phyloP scores from a whole-genome alignment of 2,113 vertebrate species.

The Ascaphus truei region DNA sequence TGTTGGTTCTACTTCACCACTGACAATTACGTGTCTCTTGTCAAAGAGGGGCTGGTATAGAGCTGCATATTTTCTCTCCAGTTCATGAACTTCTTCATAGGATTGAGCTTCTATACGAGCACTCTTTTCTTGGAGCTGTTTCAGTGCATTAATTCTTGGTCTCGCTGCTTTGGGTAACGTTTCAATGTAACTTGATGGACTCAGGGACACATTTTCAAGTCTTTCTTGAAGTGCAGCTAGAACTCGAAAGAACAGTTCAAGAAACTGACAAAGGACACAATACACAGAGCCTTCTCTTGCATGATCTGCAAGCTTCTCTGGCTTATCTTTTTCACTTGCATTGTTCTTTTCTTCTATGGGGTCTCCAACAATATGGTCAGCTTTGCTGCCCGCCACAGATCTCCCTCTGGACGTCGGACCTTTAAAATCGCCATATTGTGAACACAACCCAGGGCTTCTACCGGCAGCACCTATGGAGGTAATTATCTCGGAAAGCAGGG shows the following conservation, averaged over 20 bases:
- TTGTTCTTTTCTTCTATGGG: slow-evolving; percentile 26
- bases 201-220: slow-evolving; percentile 63
- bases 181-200: slow-evolving; percentile 76
- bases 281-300: too few relatives aligned
- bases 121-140: slow-evolving; percentile 90
- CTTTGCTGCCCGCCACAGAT: slow-evolving; percentile 36
- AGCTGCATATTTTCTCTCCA: slow-evolving; percentile 91
- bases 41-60: slow-evolving; percentile 91
- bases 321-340: slow-evolving; percentile 19
- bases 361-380: slow-evolving; percentile 12
- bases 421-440: too few relatives aligned
- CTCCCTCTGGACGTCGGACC: too few relatives aligned
- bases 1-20: slow-evolving; percentile 82
- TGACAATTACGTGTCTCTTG: slow-evolving; percentile 88
- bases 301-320: slow-evolving; percentile 73
- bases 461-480: too few relatives aligned
- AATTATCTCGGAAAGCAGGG: too few relatives aligned
- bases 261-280: too few relatives aligned
- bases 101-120: slow-evolving; percentile 95
- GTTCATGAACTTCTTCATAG: slow-evolving; percentile 94
- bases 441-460: too few relatives aligned
- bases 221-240: slow-evolving; percentile 72
- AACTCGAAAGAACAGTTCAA: slow-evolving; percentile 74
- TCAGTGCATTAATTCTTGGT: slow-evolving; percentile 89
- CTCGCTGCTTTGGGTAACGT: slow-evolving; percentile 91